Evolutionary conservation across 1,140 invertebrate species (phyloP).

Genomic region (Drosophila tristis): DNA sequence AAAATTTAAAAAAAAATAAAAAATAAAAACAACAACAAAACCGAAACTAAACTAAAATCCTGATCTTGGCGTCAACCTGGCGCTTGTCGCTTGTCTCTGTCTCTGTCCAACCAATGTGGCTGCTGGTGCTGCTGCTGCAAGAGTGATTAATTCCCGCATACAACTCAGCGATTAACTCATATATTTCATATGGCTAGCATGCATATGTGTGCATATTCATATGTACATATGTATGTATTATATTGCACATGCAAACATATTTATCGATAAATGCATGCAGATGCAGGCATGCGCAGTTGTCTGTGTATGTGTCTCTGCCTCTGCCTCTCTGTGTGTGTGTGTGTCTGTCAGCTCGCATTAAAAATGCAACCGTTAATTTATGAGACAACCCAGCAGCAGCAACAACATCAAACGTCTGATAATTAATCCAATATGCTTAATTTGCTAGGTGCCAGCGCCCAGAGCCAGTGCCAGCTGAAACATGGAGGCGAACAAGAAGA

Average conservation of each 20-base stretch:
- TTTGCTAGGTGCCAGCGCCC: slow-evolving; percentile 23
- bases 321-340: slow-evolving; percentile 6
- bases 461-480: background rate
- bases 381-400: slow-evolving; percentile 60
- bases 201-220: slow-evolving; percentile 5
- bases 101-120: too few relatives aligned
- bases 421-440: slow-evolving; percentile 79
- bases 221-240: slow-evolving; percentile 4
- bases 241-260: slow-evolving; percentile 13
- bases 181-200: slow-evolving; percentile 1
- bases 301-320: slow-evolving; percentile 38
- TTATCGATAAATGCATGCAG: slow-evolving; percentile 24
- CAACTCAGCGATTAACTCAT: slow-evolving; percentile 51
- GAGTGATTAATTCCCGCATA: slow-evolving; percentile 71
- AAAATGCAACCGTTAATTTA: slow-evolving; percentile 81
- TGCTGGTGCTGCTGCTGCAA: slow-evolving; percentile 2
- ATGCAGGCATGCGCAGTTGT: slow-evolving; percentile 8
- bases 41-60: slow-evolving; percentile 70
- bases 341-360: slow-evolving; percentile 73
- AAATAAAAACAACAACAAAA: slow-evolving; percentile 28
- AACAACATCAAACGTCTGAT: slow-evolving; percentile 39
- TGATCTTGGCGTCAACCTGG: slow-evolving; percentile 71
- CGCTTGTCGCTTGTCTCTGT: slow-evolving; percentile 10
- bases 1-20: slow-evolving; percentile 13
- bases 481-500: slow-evolving; percentile 3